These are phyloP conservation scores for Thalassophryne amazonica DNA, from an alignment of 2,797 vertebrate species.

Conservation along the genomic window DNA sequence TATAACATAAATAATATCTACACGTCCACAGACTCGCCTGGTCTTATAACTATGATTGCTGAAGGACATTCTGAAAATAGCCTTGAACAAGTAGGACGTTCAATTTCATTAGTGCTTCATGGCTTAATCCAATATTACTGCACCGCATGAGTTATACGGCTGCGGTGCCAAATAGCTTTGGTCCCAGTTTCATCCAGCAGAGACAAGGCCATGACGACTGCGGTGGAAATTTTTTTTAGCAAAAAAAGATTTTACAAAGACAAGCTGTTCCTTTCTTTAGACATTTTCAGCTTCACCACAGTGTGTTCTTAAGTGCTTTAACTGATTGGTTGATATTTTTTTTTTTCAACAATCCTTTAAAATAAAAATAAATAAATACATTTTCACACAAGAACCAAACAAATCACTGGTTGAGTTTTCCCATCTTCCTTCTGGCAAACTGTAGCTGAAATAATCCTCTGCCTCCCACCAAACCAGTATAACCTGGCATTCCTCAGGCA, in stretches of 20 bases:
- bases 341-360: too few relatives aligned
- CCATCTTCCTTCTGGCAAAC: too few relatives aligned
- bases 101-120: constrained; percentile 58
- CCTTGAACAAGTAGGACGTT: constrained; percentile 34
- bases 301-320: too few relatives aligned
- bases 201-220: constrained; percentile 40
- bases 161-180: constrained; percentile 58
- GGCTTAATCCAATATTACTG: constrained; percentile 52
- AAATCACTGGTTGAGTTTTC: too few relatives aligned
- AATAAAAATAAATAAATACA: too few relatives aligned
- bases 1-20: neutral
- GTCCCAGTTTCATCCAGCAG: constrained; percentile 31
- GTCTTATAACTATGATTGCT: constrained; percentile 31
- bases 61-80: constrained; percentile 60
- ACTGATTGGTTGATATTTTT: too few relatives aligned
- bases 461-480: too few relatives aligned
- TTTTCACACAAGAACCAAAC: too few relatives aligned
- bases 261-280: constrained; percentile 2
- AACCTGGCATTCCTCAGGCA: too few relatives aligned
- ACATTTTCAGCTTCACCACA: neutral
- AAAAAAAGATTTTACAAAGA: constrained; percentile 1
- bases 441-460: too few relatives aligned
- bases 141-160: constrained; percentile 48
- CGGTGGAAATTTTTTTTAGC: constrained; percentile 10
- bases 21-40: neutral